Base-by-base conservation (phyloP, 2,888 invertebrate species). In the Geophilus truncorum region DNA sequence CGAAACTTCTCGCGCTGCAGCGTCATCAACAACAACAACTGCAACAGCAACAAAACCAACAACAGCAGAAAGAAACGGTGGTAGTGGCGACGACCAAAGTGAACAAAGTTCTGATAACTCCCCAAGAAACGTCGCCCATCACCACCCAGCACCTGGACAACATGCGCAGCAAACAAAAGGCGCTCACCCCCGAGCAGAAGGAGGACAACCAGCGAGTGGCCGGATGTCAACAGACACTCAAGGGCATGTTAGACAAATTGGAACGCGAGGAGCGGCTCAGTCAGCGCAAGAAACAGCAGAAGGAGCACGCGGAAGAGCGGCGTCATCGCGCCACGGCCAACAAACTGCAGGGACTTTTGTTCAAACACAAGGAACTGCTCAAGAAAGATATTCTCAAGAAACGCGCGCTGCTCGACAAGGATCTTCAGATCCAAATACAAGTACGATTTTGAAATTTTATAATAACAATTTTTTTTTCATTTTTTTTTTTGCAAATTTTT, bases 321-420 rank as follows among this genome's bases (percentile, higher is more conserved):
- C 88, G 89, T 84, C 89, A 89, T 82, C 88, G 89, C 79, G 88
- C 90, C 80, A 87, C 88, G 21, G 89, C 89, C 82, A 89, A 89
- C 45, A 89, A 90, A 84, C 90, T 93, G 82, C 92, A 93, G 86
- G 92, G 93, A 86, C 89, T 93, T 51, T 90, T 96, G 25, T 92
- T 93, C 87, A 92, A 94, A 84, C 96, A 97, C 85, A 97, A 96
- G 86, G 97, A 97, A 87, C 89, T 93, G 84, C 90, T 98, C 77
- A 96, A 96, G 87, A 96, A 95, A 86, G 96, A 96, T 85, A 97
- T 97, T 83, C 90, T 96, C 82, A 93, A 95, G 85, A 97, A 97
- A 86, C 90, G 97, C 83, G 94, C 94, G 0, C 88, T 95, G 18
- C 90, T 97, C 81, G 96, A 96, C 86, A 94, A 94, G 84, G 95